Evolutionary conservation across 2,888 invertebrate genomes (phyloP).

Genomic region (Aphelenchoides bicaudatus): DNA sequence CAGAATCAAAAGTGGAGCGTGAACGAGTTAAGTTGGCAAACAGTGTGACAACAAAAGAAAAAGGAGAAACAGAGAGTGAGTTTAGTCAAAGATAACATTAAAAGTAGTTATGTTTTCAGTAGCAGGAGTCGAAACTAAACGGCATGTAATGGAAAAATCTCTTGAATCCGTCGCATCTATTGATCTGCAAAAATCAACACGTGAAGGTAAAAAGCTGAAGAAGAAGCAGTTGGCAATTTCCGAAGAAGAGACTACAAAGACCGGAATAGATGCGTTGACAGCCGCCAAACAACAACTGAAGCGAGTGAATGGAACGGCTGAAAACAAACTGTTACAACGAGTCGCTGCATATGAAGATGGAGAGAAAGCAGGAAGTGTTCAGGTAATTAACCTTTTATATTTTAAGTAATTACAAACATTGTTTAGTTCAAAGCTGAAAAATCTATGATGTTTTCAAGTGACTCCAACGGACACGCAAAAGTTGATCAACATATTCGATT

Average conservation of each 20-base stretch:
- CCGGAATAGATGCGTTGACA: slow-evolving; percentile 15
- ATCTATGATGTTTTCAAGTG: no score
- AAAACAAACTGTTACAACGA: neutral
- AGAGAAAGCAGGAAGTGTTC: slow-evolving; percentile 17
- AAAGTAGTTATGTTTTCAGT: no score
- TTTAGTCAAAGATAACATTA: no score
- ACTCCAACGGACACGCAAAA: no score
- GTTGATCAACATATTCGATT: no score
- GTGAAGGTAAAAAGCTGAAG: slow-evolving; percentile 12
- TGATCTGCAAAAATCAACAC: slow-evolving; percentile 9
- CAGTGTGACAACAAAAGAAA: neutral
- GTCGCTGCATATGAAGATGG: slow-evolving; percentile 1
- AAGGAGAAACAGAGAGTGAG: slow-evolving; percentile 1
- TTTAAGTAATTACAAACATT: no score
- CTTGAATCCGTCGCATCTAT: slow-evolving; percentile 12
- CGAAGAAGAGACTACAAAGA: slow-evolving; percentile 21
- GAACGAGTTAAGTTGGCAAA: slow-evolving; percentile 15
- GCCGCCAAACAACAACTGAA: no score
- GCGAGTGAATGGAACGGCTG: no score
- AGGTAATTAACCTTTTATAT: no score
- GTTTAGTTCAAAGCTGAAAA: no score
- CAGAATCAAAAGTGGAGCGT: neutral
- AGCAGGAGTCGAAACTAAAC: no score
- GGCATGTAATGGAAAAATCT: neutral
- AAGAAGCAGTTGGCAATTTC: slow-evolving; percentile 10